These are phyloP conservation scores for Ceratina calcarata DNA, from an alignment of 1,140 invertebrate genomes.

Conservation along the genomic window DNA sequence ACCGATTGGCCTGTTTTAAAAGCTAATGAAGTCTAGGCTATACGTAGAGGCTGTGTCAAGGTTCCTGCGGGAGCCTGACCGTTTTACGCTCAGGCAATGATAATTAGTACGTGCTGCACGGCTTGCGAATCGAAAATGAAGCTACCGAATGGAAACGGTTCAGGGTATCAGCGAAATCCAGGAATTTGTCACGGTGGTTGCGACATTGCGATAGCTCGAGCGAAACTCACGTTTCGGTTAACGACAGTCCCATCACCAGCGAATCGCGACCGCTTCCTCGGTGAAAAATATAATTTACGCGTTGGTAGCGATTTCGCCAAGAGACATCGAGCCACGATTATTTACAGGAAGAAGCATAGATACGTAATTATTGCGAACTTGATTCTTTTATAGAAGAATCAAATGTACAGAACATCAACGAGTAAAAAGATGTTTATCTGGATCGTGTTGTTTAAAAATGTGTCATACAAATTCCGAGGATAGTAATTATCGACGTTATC, in stretches of 20 bases:
- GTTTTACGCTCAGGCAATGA: conserved; percentile 27
- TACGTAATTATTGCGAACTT: no score
- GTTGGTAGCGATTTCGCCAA: neutral
- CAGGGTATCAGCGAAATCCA: neutral
- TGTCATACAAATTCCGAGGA: no score
- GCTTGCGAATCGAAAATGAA: neutral
- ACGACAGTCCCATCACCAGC: neutral
- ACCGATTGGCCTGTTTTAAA: neutral
- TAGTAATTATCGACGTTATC: neutral
- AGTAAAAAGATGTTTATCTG: no score
- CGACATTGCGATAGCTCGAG: neutral
- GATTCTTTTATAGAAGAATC: no score
- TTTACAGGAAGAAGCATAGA: no score
- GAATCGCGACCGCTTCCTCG: neutral
- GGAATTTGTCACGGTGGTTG: neutral
- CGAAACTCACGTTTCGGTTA: neutral
- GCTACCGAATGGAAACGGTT: neutral
- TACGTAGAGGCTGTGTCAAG: conserved; percentile 12
- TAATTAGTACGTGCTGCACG: conserved; percentile 6
- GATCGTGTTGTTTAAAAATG: no score
- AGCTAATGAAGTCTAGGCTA: neutral
- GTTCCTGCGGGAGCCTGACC: neutral
- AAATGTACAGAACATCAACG: no score
- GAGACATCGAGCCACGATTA: neutral
- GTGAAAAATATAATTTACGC: neutral